A percentile compares a stretch with the other conserved stretches of the same genome.
These are phyloP conservation scores for Prionace glauca DNA, from an alignment of 2,797 vertebrate genomes.

Conservation along the genomic window DNA sequence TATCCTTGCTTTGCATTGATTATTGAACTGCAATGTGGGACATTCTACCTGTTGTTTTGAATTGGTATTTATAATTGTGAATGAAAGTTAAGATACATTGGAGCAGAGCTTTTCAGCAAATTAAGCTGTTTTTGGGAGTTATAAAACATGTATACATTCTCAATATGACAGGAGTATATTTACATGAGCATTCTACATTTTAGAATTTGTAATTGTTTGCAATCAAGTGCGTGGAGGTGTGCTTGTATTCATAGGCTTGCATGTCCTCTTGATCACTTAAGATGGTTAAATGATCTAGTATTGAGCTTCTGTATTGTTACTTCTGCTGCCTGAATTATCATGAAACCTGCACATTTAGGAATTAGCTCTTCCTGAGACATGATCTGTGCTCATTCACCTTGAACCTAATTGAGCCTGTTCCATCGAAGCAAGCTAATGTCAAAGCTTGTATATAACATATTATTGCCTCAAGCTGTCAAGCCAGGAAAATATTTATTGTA, in stretches of 20 bases:
- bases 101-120: background rate
- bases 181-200: background rate
- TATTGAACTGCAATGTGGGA: background rate
- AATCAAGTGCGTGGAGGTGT: background rate
- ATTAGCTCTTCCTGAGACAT: background rate
- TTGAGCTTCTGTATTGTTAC: background rate
- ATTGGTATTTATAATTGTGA: background rate
- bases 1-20: background rate
- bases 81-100: background rate
- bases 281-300: background rate
- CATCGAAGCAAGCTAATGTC: background rate
- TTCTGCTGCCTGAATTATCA: background rate
- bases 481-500: background rate
- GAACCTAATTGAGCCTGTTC: background rate
- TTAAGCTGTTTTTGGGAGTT: background rate
- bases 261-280: no score
- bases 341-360: background rate
- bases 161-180: background rate
- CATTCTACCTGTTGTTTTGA: background rate
- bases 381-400: background rate
- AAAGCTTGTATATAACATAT: background rate
- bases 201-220: background rate
- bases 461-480: background rate
- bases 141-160: background rate
- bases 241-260: background rate